Evolutionary conservation across 1,140 invertebrate genomes (phyloP), one percentile per base, ranked within the genome.

Genomic region (Lerema accius): DNA sequence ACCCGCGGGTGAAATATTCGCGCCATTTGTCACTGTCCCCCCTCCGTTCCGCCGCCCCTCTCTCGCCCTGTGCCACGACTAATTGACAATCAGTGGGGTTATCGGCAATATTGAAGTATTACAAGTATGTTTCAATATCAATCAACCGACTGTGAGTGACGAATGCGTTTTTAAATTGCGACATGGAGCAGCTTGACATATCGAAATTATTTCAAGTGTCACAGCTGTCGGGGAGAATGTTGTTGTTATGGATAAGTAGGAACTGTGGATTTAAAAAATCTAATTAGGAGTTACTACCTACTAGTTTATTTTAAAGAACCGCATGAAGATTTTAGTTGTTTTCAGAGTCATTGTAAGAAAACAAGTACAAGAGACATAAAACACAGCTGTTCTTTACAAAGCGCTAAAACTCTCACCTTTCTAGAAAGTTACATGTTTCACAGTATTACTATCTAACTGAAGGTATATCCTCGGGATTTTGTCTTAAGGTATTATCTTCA

Each of bases 21-120:
- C 42, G 28, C 49, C 55, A 59, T 65, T 65, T 59, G 55, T 65
- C 63, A 65, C 46, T 51, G 63, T 65, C 55, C 53, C 43, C 51
- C 39, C 6, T 13, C 19, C 10, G 23, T 2, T 13, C 10, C 7
- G 0, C 35, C 0, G 28, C 17, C 50, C 0, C 37, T 9, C 42
- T 4, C 1, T 17, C 50, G n/a, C 50, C n/a, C n/a, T n/a, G n/a
- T n/a, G 17, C 50, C n/a, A 19, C 53, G 42, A 46, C 53, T 58
- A 58, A 58, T 58, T 58, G 53, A 28, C 40, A 58, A 58, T 58
- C 53, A 58, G 53, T 58, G 40, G 53, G 53, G 55, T 58, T 56
- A 58, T 58, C 42, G 55, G 28, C 42, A 58, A 58, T 58, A 58
- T 43, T 58, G 55, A 58, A 17, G 28, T 59, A 59, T 59, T 59